Evolutionary conservation across 2,888 invertebrate species (phyloP).

Genomic region (Crocallis elinguaria): DNA sequence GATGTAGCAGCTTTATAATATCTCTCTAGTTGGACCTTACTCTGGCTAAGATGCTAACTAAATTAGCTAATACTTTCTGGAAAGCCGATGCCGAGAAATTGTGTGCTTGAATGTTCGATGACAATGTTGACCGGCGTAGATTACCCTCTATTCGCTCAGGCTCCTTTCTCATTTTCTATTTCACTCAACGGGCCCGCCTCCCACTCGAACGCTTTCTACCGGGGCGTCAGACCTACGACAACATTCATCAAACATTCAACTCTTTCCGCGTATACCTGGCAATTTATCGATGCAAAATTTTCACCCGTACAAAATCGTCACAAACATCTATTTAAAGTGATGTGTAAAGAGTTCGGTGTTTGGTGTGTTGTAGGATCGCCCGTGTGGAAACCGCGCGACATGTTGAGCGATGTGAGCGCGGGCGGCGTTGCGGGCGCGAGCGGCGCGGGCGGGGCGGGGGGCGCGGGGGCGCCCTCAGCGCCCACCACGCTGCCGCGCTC

Average conservation of each 20-base stretch:
- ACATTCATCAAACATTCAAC: constrained; percentile 86
- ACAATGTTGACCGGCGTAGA: constrained; percentile 71
- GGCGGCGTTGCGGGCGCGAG: constrained; percentile 49
- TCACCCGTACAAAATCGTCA: constrained; percentile 60
- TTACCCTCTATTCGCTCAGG: constrained; percentile 35
- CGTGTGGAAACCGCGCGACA: constrained; percentile 99
- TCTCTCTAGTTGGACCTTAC: background rate
- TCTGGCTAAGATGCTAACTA: background rate
- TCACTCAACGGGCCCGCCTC: constrained; percentile 28
- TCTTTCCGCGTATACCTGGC: constrained; percentile 77
- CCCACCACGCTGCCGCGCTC: constrained; percentile 78
- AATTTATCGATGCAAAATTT: constrained; percentile 55
- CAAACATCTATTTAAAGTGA: constrained; percentile 51
- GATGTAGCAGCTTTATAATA: too few species aligned
- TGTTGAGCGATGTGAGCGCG: constrained; percentile 84
- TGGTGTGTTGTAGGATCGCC: constrained; percentile 96
- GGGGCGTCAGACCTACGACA: constrained; percentile 62
- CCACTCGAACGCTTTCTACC: constrained; percentile 48
- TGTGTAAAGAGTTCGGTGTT: constrained; percentile 83
- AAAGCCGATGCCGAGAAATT: constrained; percentile 28
- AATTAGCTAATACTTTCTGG: constrained; percentile 30
- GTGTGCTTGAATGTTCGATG: constrained; percentile 81
- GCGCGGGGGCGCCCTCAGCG: constrained; percentile 53
- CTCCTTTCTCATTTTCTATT: constrained; percentile 33
- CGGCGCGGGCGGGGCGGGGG: constrained; percentile 37